These are phyloP conservation scores for Stegastes partitus DNA, from an alignment of 2,113 vertebrate species.

Conservation along the genomic window DNA sequence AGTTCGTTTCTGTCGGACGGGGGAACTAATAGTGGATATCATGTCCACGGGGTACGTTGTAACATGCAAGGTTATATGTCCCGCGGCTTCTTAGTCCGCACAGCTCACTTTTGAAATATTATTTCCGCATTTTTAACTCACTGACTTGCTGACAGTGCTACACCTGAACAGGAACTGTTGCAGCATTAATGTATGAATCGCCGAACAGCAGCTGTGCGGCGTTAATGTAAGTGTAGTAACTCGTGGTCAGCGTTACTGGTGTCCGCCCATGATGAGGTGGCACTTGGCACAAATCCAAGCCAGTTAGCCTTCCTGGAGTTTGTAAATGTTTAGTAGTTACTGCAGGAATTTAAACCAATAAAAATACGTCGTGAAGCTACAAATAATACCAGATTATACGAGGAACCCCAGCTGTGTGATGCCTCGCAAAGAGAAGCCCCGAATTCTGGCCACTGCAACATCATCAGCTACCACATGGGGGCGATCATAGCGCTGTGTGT, in stretches of 20 bases:
- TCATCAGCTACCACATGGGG: constrained; percentile 19
- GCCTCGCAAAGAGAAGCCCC: not conserved
- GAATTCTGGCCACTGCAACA: constrained; percentile 9
- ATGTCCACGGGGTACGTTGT: constrained; percentile 79
- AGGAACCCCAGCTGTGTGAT: not conserved
- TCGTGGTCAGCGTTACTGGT: constrained; percentile 3
- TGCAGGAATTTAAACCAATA: not conserved
- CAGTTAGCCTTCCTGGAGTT: too few relatives aligned
- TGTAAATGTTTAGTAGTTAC: not conserved
- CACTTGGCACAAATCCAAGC: constrained; percentile 47
- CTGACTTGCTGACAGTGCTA: not conserved
- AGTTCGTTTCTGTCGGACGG: constrained; percentile 75
- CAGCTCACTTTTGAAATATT: not conserved
- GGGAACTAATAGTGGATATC: constrained; percentile 73
- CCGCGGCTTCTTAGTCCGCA: not conserved
- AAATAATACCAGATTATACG: not conserved
- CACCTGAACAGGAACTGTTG: rapidly evolving
- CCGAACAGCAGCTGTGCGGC: not conserved
- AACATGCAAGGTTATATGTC: constrained; percentile 38
- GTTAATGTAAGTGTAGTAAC: not conserved
- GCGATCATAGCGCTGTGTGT: constrained; percentile 28
- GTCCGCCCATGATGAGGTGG: constrained; percentile 75
- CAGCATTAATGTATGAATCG: not conserved
- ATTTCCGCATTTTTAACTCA: not conserved
- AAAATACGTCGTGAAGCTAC: not conserved